Conservation (phyloP, 1,140 invertebrate genomes). For the Theocolax elegans region DNA sequence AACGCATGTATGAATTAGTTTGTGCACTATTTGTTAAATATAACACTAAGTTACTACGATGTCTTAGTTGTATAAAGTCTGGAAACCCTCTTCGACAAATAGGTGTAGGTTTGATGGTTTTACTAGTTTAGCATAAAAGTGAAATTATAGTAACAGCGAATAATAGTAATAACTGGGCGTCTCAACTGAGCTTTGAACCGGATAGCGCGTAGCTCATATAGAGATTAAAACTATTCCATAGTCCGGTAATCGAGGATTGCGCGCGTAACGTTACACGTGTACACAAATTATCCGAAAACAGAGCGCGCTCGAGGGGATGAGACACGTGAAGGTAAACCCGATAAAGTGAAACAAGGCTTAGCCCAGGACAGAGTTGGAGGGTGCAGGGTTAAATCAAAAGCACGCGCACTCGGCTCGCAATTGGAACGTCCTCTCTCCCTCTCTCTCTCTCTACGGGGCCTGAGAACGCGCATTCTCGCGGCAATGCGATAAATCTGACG, state of each 20-base stretch:
- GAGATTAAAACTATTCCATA: constrained; percentile 10
- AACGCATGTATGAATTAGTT: too few species aligned
- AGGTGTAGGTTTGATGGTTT: too few species aligned
- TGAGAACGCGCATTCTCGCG: neutral
- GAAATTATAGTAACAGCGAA: too few species aligned
- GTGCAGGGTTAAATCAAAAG: constrained; percentile 20
- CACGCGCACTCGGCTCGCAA: neutral
- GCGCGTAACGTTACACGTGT: neutral
- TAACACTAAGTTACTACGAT: too few species aligned
- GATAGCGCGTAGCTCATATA: too few species aligned
- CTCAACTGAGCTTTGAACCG: too few species aligned
- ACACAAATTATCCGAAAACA: constrained; percentile 30
- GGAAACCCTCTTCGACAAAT: too few species aligned
- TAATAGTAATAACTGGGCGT: too few species aligned
- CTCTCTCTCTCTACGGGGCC: neutral
- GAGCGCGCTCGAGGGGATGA: constrained; percentile 7
- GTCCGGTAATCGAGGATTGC: neutral
- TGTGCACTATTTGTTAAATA: too few species aligned
- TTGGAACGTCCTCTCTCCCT: neutral
- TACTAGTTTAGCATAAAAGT: too few species aligned
- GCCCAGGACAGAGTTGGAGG: neutral
- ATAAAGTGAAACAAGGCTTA: neutral
- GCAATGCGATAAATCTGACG: constrained; percentile 31
- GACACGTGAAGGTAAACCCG: neutral
- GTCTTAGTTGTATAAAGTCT: too few species aligned